Evolutionary conservation across 1,140 invertebrate species (phyloP).

Genomic region (Drosophila repletoides): DNA sequence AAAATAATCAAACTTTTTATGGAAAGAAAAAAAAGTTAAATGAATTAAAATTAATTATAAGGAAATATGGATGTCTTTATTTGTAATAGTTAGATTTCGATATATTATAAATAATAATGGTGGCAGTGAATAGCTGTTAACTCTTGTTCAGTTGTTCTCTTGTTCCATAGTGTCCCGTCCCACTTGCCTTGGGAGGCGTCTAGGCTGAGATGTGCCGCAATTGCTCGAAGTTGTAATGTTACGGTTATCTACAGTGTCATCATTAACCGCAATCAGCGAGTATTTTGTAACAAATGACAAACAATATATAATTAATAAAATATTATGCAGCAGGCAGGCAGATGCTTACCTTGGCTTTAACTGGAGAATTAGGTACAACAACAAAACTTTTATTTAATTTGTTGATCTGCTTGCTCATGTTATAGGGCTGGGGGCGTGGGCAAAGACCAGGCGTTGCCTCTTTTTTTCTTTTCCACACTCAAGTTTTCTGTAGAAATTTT

Average conservation of each 20-base stretch:
- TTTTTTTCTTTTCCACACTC: slow-evolving; percentile 40
- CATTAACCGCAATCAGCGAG: slow-evolving; percentile 73
- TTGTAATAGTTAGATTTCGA: too few species aligned
- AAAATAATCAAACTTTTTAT: too few species aligned
- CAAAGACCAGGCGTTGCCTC: background rate
- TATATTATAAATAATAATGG: too few species aligned
- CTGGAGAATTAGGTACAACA: slow-evolving; percentile 25
- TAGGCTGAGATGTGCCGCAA: too few species aligned
- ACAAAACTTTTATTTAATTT: slow-evolving; percentile 70
- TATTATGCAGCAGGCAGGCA: slow-evolving; percentile 49
- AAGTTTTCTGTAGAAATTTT: slow-evolving; percentile 62
- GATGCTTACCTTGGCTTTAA: slow-evolving; percentile 3
- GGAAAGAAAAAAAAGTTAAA: too few species aligned
- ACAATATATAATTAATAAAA: slow-evolving; percentile 64
- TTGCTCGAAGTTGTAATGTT: slow-evolving; percentile 21
- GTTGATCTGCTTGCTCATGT: slow-evolving; percentile 73
- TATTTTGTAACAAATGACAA: slow-evolving; percentile 64
- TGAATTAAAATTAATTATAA: too few species aligned
- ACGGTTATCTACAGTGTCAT: slow-evolving; percentile 64
- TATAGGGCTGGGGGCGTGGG: slow-evolving; percentile 19
- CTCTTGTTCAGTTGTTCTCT: too few species aligned
- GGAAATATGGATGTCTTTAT: too few species aligned
- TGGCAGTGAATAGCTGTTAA: too few species aligned
- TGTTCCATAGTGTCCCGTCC: background rate
- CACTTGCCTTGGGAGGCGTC: background rate